Evolutionary conservation across 2,113 vertebrate genomes (phyloP), one percentile per base, ranked within the genome.

Genomic region (Phylloscopus trochilus): DNA sequence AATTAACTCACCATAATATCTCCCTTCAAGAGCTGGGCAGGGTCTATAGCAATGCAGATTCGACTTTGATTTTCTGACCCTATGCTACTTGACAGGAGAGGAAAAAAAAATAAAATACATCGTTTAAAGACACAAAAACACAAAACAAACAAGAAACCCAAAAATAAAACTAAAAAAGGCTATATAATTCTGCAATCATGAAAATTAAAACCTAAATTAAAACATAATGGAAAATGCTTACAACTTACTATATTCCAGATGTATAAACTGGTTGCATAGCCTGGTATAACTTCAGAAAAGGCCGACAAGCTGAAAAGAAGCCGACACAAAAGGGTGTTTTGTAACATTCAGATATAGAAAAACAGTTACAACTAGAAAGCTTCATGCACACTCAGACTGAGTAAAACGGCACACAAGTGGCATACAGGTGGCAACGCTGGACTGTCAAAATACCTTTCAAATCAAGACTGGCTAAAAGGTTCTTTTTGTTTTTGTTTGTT

Each of bases 261-360:
- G 99, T 99, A 96, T 99, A 99, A 84, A 99, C 98, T 9, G 98
- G 98, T 87, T 99, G 99, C 99, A 99, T 99, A 87, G 98, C 99
- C 96, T 99, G 99, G 96, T 99, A 99, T 74, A 99, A 97, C 96
- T 99, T 99, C 96, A 99, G 95, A 92, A 99, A 99, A 14, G 98
- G 98, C 39, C 96, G 98, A 96, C 98, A 99, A 9, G 93, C 99
- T 99, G 98, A 26, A 94, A 95, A 96, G 94, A 90, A 92, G 51
- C 7, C 58, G 93, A 64, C 28, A 97, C 41, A 75, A 72, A 75
- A 72, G 5, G 13, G 2, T 20, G 9, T 2, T 80, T 31, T 52
- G 15, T 53, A 67, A 55, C 30, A 55, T 55, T 83, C 41, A 83
- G 30, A 55, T 76, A 35, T 1, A 89, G 55, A 41, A 83, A 76